Evolutionary conservation across 2,113 vertebrate species (phyloP), one percentile per base, ranked within the genome.

Genomic region (Ranitomeya variabilis): DNA sequence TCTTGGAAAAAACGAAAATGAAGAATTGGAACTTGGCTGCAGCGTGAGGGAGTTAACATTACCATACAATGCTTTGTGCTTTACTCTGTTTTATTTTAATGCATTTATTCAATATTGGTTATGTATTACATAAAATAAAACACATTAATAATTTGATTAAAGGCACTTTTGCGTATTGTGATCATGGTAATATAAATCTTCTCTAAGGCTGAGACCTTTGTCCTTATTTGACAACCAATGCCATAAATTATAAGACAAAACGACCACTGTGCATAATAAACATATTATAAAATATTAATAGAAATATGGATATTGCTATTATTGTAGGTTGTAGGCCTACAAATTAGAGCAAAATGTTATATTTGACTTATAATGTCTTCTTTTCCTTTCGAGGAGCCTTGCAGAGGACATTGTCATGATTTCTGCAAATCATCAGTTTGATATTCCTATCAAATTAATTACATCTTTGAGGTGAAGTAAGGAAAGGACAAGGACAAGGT

Each of bases 391-490:
- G 77, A 55, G 52, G 77, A 55, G 77, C 26, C 77, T 57, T 23
- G 14, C 54, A 79, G 54, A 79, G 77, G 51, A 79, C 77, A 79
- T 55, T 57, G 77, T 12, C 77, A 79, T 57, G 54, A 79, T 79
- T 79, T 57, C 18, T 57, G 77, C 77, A 79, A 26, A 74, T 79
- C 77, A 55, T 21, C 57, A 54, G 51, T 57, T 21, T 79, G 37
- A 16, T 45, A 19, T 31, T 31, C 26, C 6, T 76, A 76, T 76
- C 52, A 79, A 55, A 79, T 79, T 79, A 79, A 79, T 79, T 79
- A 79, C 77, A 79, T 79, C 52, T 79, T 57, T 79, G 52, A 79
- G 77, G 77, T 79, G 54, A 57, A 21, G 57, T 79, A 55, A 13
- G 77, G 54, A 79, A 79, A 79, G 77, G 54, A 79, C 77, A 79